A percentile compares a stretch with the other conserved stretches of the same genome.
Conservation (phyloP, 2,797 vertebrate genomes). For the Fratercula arctica region DNA sequence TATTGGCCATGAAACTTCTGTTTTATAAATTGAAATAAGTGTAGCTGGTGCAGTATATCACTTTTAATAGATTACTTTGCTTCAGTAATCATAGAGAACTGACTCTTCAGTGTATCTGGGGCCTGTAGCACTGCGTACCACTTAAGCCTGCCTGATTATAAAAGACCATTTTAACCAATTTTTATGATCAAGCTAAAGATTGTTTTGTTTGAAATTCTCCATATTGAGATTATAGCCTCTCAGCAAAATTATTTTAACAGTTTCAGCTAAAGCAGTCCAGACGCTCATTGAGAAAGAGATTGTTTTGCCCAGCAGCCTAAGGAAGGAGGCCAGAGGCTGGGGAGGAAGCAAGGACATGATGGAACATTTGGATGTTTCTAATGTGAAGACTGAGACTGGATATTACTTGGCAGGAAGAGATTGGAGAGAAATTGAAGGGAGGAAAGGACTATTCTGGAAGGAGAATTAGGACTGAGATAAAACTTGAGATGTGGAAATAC, state of each 20-base stretch:
- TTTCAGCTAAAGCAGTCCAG: neutral
- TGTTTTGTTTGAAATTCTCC: neutral
- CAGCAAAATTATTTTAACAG: neutral
- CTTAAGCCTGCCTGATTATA: neutral
- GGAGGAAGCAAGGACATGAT: neutral
- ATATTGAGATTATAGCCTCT: neutral
- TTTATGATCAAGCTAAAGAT: neutral
- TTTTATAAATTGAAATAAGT: constrained; percentile 19
- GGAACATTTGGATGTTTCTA: neutral
- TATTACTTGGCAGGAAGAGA: neutral
- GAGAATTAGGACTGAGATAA: neutral
- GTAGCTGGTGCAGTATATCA: neutral
- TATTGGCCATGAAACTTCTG: constrained; percentile 1
- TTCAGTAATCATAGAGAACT: neutral
- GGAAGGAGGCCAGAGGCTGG: neutral
- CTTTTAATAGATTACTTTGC: neutral
- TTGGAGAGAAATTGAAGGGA: neutral
- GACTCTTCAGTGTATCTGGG: neutral
- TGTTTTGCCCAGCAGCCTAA: neutral
- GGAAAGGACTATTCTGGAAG: neutral
- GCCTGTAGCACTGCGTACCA: neutral
- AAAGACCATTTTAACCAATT: neutral
- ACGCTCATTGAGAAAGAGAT: neutral
- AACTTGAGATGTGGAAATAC: neutral
- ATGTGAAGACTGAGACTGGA: neutral